Conservation (phyloP, 2,888 invertebrate species). For the Drosophila anomalata region DNA sequence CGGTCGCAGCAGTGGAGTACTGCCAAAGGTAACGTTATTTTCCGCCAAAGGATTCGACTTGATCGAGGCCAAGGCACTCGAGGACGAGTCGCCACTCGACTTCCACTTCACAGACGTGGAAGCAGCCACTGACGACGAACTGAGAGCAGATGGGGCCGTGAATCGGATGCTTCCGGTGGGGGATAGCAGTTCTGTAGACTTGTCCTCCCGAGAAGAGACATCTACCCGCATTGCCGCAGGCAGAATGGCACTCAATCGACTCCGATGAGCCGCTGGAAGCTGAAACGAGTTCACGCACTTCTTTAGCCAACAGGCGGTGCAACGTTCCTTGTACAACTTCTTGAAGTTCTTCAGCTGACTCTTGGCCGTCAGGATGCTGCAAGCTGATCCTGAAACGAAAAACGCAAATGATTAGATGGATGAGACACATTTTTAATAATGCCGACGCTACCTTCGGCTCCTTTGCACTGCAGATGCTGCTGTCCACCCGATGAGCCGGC, state of each 20-base stretch:
- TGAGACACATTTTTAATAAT: neutral
- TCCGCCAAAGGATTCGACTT: constrained; percentile 80
- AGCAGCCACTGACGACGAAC: neutral
- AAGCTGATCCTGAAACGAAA: constrained; percentile 86
- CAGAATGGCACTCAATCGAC: constrained; percentile 88
- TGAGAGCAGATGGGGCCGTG: constrained; percentile 15
- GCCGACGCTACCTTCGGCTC: constrained; percentile 71
- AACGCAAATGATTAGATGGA: neutral
- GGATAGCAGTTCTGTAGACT: constrained; percentile 56
- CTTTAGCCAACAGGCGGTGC: constrained; percentile 94
- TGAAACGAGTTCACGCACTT: constrained; percentile 92
- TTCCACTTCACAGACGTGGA: constrained; percentile 74
- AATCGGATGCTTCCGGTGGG: constrained; percentile 59
- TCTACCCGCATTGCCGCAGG: constrained; percentile 84
- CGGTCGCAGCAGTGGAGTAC: constrained; percentile 79
- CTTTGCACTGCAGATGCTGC: constrained; percentile 83
- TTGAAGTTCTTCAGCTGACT: constrained; percentile 86
- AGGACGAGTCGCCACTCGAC: constrained; percentile 53
- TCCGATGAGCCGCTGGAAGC: constrained; percentile 88
- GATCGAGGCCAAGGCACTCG: constrained; percentile 54
- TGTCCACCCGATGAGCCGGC: constrained; percentile 21
- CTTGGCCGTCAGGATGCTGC: constrained; percentile 89
- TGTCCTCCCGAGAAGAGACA: constrained; percentile 54
- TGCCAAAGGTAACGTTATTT: constrained; percentile 83
- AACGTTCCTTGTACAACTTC: constrained; percentile 90